phyloP scores from a whole-genome alignment of 2,113 vertebrate species.

The Coptodon bakossiorum region DNA sequence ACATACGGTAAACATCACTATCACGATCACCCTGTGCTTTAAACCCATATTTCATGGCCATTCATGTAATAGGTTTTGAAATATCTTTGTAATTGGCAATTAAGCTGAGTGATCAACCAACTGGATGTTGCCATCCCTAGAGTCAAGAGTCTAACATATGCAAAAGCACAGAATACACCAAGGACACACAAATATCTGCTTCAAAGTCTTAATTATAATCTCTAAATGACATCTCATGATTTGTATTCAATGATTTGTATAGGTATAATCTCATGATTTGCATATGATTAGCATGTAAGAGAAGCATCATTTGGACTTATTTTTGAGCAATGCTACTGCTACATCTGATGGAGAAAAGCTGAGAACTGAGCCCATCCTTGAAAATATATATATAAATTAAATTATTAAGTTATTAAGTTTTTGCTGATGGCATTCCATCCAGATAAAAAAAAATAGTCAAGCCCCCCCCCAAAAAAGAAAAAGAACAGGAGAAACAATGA shows the following conservation, averaged over 20 bases:
- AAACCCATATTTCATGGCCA: not conserved
- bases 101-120: not conserved
- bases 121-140: not conserved
- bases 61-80: not conserved
- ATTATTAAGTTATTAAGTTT: not conserved
- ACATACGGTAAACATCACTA: not conserved
- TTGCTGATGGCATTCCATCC: not conserved
- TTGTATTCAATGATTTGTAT: not conserved
- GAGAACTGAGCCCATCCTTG: not conserved
- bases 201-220: not conserved
- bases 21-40: not conserved
- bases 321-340: not conserved
- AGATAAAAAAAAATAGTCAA: not conserved
- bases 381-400: not conserved
- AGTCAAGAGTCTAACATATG: not conserved
- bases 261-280: not conserved
- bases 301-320: not conserved
- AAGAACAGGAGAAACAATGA: not conserved
- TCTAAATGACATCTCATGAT: accelerated
- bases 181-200: not conserved
- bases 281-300: not conserved
- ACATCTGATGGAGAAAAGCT: not conserved
- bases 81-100: not conserved
- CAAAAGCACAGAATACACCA: not conserved
- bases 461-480: not conserved